Evolutionary conservation across 2,888 invertebrate genomes (phyloP), one percentile per base, ranked within the genome.

Genomic region (Coenonympha arcania): DNA sequence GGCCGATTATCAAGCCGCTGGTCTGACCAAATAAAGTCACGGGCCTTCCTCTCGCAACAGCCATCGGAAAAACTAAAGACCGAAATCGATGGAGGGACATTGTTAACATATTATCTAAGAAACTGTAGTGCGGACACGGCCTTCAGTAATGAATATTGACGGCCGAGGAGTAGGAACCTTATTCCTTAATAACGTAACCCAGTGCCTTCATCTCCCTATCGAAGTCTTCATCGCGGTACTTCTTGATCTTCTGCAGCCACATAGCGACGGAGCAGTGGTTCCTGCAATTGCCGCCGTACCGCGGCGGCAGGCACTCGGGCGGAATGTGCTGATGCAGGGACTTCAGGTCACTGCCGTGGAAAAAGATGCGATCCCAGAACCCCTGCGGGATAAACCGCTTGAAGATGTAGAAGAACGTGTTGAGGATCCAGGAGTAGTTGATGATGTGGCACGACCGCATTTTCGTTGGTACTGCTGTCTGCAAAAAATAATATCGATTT

Each of bases 341-440:
- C 47, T 73, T 78, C 2, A 84, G 48, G 48, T 86, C 81, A 52
- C 54, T 62, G 5, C 85, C 83, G 52, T 86, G 85, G 62, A 86
- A 86, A 56, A 69, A 69, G 18, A 86, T 78, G 24, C 65, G 71
- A 39, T 88, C 82, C 66, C 88, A 88, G 79, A 92, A 90, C 15
- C 83, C 66, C 22, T 89, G 85, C 48, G 91, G 90, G 19, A 94
- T 83, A 56, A 94, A 89, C 3, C 92, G 90, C 63, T 93, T 93
- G 76, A 94, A 93, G 24, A 93, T 85, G 54, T 90, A 90, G 68
- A 91, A 92, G 57, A 92, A 90, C 1, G 91, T 89, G 72, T 92
- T 93, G 61, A 94, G 90, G 1, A 92, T 80, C 93, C 93, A 93
- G 15, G 92, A 92, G 73, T 94, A 92, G 74, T 93, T 91, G 24